Base-by-base conservation (phyloP, 2,113 vertebrate genomes). In the Pogonocichla stellata region DNA sequence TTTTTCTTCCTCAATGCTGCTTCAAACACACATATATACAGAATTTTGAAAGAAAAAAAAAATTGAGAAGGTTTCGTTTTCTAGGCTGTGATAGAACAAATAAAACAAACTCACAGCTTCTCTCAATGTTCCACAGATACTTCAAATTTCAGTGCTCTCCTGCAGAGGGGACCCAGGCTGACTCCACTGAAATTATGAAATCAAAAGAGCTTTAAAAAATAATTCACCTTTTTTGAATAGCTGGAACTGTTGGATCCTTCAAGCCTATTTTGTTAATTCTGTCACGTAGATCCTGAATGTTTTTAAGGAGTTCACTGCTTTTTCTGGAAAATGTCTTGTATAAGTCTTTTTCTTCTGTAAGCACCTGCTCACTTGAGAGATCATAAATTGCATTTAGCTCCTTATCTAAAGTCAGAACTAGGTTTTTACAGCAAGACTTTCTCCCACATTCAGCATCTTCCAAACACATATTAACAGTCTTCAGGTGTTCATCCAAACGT, bases 191-290 rank as follows among this genome's bases (percentile, higher is more conserved):
- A 80, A 90, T 24, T 5, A 77, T 16, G 15, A 78, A 84, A 58
- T 29, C 34, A 53, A 50, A 79, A 62, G 36, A 70, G 31, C 10
- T 80, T 53, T 42, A 48, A 38, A 61, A 78, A 83, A 34, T 2
- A 71, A 48, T 78, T 84, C 70, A 99, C 99, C 99, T 98, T 88
- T 99, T 98, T 36, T 99, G 99, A 40, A 99, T 94, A 25, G 99
- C 99, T 24, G 99, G 99, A 75, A 98, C 97, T 28, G 99, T 99
- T 47, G 99, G 98, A 94, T 99, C 99, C 86, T 98, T 99, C 53
- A 99, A 97, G 22, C 98, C 98, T 92, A 98, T 97, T 42, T 92
- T 97, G 86, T 98, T 97, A 19, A 99, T 97, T 6, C 92, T 93
- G 14, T 96, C 97, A 66, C 96, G 97, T 16, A 99, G 75, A 77